Evolutionary conservation across 2,797 vertebrate species (phyloP).

Genomic region (Phrynocephalus forsythii): DNA sequence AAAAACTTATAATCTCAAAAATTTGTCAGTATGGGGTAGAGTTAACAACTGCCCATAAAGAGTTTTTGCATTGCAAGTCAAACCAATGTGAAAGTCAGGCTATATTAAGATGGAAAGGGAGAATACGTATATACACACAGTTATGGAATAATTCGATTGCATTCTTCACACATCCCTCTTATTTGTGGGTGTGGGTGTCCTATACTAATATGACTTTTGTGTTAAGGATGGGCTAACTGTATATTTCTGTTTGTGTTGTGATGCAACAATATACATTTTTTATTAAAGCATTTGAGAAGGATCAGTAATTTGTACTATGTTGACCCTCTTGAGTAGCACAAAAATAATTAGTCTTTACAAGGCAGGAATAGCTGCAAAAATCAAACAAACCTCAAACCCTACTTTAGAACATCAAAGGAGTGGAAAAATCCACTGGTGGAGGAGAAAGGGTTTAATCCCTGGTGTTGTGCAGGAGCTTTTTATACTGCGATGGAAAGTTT

Average conservation of each 20-base stretch:
- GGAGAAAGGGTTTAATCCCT: not conserved
- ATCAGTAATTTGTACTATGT: not conserved
- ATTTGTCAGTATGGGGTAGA: conserved; percentile 69
- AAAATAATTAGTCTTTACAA: not conserved
- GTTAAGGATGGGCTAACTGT: not conserved
- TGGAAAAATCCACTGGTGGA: not conserved
- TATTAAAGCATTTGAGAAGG: conserved; percentile 31
- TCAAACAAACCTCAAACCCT: no score
- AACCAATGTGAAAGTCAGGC: conserved; percentile 65
- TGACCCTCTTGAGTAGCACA: not conserved
- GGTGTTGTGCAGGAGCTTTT: not conserved
- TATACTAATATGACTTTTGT: conserved; percentile 19
- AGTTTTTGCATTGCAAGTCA: conserved; percentile 69
- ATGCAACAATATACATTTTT: not conserved
- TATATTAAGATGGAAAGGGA: conserved; percentile 39
- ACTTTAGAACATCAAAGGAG: not conserved
- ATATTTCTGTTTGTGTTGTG: not conserved
- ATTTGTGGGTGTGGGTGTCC: conserved; percentile 29
- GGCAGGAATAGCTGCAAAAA: not conserved
- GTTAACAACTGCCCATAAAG: conserved; percentile 74
- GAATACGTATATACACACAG: conserved; percentile 40
- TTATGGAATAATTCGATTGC: conserved; percentile 23
- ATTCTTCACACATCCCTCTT: conserved; percentile 36
- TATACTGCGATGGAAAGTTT: not conserved
- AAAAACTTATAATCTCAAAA: conserved; percentile 69